These are phyloP conservation scores for Corydoras maculifer DNA, from an alignment of 2,113 vertebrate genomes.

Conservation along the genomic window DNA sequence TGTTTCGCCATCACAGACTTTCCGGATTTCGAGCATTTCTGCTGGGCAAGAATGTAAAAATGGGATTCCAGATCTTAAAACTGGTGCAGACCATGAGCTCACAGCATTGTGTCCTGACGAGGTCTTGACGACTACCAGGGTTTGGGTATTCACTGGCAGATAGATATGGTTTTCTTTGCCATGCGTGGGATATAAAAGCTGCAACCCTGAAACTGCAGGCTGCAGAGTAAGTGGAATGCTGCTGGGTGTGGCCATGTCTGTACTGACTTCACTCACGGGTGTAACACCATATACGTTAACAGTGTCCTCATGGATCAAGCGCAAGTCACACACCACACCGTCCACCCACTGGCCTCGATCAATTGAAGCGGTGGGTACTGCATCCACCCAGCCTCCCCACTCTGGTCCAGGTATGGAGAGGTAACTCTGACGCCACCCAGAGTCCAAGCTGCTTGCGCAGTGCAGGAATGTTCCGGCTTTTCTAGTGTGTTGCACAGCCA, in stretches of 20 bases:
- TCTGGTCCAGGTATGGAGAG: constrained; percentile 52
- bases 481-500: constrained; percentile 67
- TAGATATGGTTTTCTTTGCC: constrained; percentile 54
- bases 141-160: constrained; percentile 47
- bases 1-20: constrained; percentile 45
- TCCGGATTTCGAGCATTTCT: constrained; percentile 33
- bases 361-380: constrained; percentile 43
- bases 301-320: constrained; percentile 56
- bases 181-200: constrained; percentile 55
- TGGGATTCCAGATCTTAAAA: constrained; percentile 48
- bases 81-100: constrained; percentile 62
- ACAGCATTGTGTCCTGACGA: constrained; percentile 49
- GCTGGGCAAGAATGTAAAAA: constrained; percentile 59
- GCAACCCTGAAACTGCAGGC: constrained; percentile 43
- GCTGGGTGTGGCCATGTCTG: constrained; percentile 28
- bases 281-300: constrained; percentile 35
- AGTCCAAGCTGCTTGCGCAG: constrained; percentile 48
- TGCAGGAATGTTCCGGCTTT: constrained; percentile 54
- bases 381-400: constrained; percentile 66
- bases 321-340: constrained; percentile 63
- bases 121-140: constrained; percentile 55
- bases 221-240: constrained; percentile 9
- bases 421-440: constrained; percentile 71
- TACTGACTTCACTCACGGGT: constrained; percentile 19
- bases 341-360: constrained; percentile 60